Base-by-base conservation (phyloP, 2,888 invertebrate genomes). In the Myopa tessellatipennis region DNA sequence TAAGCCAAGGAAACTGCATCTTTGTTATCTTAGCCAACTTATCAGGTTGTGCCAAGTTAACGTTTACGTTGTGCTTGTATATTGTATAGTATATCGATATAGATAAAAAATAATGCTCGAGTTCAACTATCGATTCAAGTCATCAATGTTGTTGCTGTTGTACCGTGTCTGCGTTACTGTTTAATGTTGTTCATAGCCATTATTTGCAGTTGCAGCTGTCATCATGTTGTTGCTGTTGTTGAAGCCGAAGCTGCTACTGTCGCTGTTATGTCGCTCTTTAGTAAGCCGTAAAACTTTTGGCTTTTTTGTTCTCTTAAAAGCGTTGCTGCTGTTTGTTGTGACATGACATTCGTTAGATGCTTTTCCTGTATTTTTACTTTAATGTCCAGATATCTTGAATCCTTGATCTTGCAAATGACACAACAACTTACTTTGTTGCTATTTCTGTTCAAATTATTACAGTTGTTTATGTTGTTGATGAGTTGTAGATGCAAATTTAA, bases 71-170 rank as follows among this genome's bases (percentile, higher is more conserved):
- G 26, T 26, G 26, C 26, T 26, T 26, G 26, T 26, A 26, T 26
- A 26, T 26, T 26, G 26, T 26, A 26, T 26, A 26, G 26, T 26
- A 26, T 26, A 26, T 26, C 26, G 26, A 26, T 50, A 14, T 3
- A 50, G 8, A 50, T 50, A 50, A 50, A 50, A 26, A 26, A 26
- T 26, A 26, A 26, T 26, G 26, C 26, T 26, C n/a, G n/a, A n/a
- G n/a, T n/a, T n/a, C 26, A 26, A 26, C 26, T 26, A 50, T 50
- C 50, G 50, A 50, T 50, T 52, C 55, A n/a, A 10, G 68, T 68
- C 58, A 58, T 67, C 67, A 65, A 52, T 75, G 74, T 65, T 73
- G 50, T 63, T 73, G 73, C 16, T 52, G 34, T 58, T 7, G 26
- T 5, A 12, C n/a, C 34, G 45, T 45, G 6, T 6, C 10, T 45